A percentile compares a stretch with the other conserved stretches of the same genome.
These are phyloP conservation scores for Exaiptasia diaphana DNA, from an alignment of 64 coral and sea anemone species.

Conservation along the genomic window DNA sequence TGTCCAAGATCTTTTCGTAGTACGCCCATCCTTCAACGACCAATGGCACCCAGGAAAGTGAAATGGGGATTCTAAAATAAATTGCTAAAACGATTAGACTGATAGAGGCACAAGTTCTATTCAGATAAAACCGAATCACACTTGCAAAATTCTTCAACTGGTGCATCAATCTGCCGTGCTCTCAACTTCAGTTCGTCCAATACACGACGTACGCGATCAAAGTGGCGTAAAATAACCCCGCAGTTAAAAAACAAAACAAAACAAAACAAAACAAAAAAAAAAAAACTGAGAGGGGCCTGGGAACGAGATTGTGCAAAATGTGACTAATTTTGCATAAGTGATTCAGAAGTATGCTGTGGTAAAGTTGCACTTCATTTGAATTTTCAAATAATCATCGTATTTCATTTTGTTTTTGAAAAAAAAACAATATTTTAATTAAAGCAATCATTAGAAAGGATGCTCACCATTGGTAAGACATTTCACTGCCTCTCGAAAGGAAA, in stretches of 20 bases:
- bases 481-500: slow-evolving; percentile 38
- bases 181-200: background rate
- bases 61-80: background rate
- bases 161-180: background rate
- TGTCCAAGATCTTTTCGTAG: background rate
- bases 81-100: background rate
- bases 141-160: background rate
- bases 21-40: background rate
- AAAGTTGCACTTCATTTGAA: background rate
- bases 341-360: background rate
- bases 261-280: no score
- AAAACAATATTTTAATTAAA: no score
- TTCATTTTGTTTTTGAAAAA: background rate
- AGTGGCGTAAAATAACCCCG: no score
- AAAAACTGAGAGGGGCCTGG: no score
- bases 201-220: no score
- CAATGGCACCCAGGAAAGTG: slow-evolving; percentile 12
- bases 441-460: no score
- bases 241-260: no score
- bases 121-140: background rate
- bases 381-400: background rate
- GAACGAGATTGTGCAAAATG: no score
- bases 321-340: no score
- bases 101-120: background rate
- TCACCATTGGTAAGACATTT: slow-evolving; percentile 11